These are phyloP conservation scores for Onychostruthus taczanowskii DNA, from an alignment of 2,113 vertebrate species.

Conservation along the genomic window DNA sequence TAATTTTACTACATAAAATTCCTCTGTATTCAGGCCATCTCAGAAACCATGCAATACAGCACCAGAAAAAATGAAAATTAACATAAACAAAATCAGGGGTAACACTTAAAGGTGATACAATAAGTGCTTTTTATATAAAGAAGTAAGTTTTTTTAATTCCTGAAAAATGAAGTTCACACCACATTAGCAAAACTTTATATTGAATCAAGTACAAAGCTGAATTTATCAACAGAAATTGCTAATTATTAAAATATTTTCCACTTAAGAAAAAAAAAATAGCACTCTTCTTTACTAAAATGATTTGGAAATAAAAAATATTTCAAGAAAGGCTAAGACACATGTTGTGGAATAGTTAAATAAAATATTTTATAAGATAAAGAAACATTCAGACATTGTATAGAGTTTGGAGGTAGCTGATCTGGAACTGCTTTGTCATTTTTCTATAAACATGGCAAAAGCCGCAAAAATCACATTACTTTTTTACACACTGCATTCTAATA, in stretches of 20 bases:
- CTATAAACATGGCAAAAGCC: not conserved
- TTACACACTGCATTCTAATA: not conserved
- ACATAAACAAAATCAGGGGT: not conserved
- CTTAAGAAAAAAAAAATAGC: not conserved
- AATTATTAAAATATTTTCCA: not conserved
- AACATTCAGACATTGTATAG: not conserved
- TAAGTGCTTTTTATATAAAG: not conserved
- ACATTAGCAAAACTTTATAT: not conserved
- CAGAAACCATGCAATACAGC: not conserved
- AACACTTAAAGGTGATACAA: not conserved
- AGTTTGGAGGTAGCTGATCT: not conserved
- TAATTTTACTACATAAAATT: not conserved
- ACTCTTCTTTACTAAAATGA: not conserved
- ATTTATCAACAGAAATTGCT: not conserved
- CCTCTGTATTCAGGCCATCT: not conserved
- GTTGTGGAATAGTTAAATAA: not conserved
- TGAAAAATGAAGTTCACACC: not conserved
- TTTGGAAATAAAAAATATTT: not conserved
- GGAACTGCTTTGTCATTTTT: not conserved
- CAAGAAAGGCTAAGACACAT: not conserved
- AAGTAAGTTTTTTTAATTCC: not conserved
- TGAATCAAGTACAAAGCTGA: not conserved
- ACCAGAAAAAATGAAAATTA: not conserved
- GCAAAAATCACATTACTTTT: not conserved
- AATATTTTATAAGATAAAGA: not conserved